Conservation (phyloP, 2,113 vertebrate species). For the Cavia porcellus region DNA sequence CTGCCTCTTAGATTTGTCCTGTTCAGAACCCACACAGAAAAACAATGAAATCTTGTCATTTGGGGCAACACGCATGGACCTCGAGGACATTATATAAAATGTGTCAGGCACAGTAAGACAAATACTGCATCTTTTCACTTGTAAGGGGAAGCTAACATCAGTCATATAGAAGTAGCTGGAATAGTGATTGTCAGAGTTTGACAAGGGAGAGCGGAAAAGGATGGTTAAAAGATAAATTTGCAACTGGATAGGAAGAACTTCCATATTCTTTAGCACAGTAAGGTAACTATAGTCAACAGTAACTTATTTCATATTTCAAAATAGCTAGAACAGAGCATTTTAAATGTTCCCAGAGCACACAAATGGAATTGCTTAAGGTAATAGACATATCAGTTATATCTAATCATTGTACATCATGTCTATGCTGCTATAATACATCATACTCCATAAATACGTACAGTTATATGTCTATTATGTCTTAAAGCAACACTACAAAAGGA, state of each 20-base stretch:
- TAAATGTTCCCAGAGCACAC: not conserved
- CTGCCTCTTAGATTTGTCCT: not conserved
- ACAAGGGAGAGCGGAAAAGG: not conserved
- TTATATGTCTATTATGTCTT: not conserved
- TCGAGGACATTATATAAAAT: not conserved
- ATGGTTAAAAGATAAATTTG: no score
- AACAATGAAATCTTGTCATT: not conserved
- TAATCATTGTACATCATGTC: not conserved
- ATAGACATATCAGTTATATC: not conserved
- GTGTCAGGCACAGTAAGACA: not conserved
- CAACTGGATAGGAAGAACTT: not conserved
- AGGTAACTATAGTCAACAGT: not conserved
- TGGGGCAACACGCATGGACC: not conserved
- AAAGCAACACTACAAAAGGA: not conserved
- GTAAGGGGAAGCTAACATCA: not conserved
- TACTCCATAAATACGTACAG: not conserved
- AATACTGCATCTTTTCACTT: not conserved
- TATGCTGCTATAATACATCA: not conserved
- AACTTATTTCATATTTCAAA: not conserved
- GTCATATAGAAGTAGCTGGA: not conserved
- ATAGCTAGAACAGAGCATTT: not conserved
- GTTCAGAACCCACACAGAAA: not conserved
- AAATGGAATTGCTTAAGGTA: not conserved
- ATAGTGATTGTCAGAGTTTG: not conserved
- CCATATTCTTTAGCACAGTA: not conserved